Evolutionary conservation across 2,113 vertebrate species (phyloP).

Genomic region (Hemiprocne comata): DNA sequence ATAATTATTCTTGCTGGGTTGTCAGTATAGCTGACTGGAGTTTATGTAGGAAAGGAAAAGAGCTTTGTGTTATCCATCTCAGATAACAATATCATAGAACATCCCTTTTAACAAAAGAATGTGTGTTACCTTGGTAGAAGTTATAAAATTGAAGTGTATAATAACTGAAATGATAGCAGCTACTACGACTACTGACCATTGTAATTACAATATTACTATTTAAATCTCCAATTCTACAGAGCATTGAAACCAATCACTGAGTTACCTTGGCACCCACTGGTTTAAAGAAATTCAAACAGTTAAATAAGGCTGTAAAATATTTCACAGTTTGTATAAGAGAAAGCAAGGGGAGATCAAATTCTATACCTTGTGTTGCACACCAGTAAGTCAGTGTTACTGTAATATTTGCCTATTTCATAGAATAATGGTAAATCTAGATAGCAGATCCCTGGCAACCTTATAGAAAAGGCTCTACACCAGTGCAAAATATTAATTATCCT

Average conservation of each 20-base stretch:
- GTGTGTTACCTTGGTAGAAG: background rate
- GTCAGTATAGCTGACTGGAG: background rate
- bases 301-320: background rate
- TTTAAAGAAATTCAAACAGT: background rate
- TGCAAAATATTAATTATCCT: slow-evolving; percentile 12
- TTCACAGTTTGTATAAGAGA: background rate
- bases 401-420: background rate
- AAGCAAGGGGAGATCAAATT: background rate
- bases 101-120: background rate
- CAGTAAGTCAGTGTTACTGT: background rate
- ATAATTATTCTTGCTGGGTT: background rate
- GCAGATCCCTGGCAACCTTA: background rate
- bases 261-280: background rate
- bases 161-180: background rate
- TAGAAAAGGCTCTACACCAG: background rate
- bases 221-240: background rate
- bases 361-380: background rate
- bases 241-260: background rate
- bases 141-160: background rate
- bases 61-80: background rate
- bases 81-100: background rate
- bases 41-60: background rate
- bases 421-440: background rate
- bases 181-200: background rate
- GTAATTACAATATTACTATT: background rate